Evolutionary conservation across 2,797 vertebrate species (phyloP), one percentile per base, ranked within the genome.

Genomic region (Malacoctenus gilli): DNA sequence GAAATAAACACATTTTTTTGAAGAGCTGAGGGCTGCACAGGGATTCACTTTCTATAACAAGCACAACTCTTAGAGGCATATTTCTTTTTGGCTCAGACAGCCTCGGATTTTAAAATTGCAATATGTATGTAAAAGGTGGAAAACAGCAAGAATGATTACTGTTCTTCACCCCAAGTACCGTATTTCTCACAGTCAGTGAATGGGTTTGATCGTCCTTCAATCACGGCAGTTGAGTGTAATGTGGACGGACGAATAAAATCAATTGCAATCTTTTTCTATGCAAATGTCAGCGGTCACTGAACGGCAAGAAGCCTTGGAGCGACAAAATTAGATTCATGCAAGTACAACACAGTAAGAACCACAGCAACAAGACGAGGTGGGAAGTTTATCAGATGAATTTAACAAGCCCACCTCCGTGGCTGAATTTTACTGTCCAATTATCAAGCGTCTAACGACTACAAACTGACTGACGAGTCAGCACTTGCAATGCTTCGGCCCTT

Each of bases 261-360:
- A 0, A 63, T 39, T 8, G 12, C 38, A 34, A 47, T 54, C 35
- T 5, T 47, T 74, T 66, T 69, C 22, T 9, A 59, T 55, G 25
- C 22, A 28, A 58, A 50, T 8, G 1, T 49, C 14, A 34, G 21
- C 1, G 18, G 32, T 35, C 31, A 34, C 60, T 21, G 16, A 10
- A 37, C 14, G 5, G n/a, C 18, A 34, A 47, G 20, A 4, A 30
- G 49, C 41, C 34, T 16, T 5, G 1, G 9, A 62, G 37, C 14
- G 35, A 19, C 1, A 28, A 52, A 54, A 59, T 14, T 59, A 46
- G 10, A 55, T 4, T 7, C 23, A 42, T 11, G 1, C 4, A 19
- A 22, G 2, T 43, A 35, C 63, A 2, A 28, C 20, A 50, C 4
- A 35, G 12, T 40, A 4, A 20, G 19, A 0, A 1, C 35, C 50